A percentile compares a stretch with the other conserved stretches of the same genome.
Conservation (phyloP, 2,888 invertebrate species). For the Perizoma affinitatum region DNA sequence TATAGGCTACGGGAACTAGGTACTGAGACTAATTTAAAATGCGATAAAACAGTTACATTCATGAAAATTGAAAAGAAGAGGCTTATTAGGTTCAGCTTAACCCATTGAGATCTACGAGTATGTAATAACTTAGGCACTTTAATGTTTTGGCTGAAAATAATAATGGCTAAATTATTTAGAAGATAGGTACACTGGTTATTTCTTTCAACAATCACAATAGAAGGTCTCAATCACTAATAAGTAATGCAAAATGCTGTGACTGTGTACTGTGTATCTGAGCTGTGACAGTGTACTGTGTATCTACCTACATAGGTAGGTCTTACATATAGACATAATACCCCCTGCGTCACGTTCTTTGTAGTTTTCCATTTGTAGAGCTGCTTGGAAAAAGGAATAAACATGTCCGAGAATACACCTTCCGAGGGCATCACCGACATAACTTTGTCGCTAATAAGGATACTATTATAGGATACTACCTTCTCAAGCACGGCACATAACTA, state of each 20-base stretch:
- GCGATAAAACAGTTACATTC: background rate
- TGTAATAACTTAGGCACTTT: no score
- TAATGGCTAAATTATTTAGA: no score
- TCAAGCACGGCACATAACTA: no score
- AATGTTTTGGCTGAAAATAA: no score
- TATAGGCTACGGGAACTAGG: slow-evolving; percentile 23
- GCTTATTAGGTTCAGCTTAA: no score
- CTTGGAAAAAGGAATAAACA: slow-evolving; percentile 5
- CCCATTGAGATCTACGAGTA: no score
- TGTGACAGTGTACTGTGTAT: background rate
- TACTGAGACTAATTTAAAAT: background rate
- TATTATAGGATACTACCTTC: slow-evolving; percentile 4
- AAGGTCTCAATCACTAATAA: no score
- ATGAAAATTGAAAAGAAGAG: no score
- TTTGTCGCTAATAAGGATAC: slow-evolving; percentile 13
- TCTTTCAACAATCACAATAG: no score
- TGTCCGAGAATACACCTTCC: background rate
- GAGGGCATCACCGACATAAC: slow-evolving; percentile 8
- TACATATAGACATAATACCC: background rate
- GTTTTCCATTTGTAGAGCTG: background rate
- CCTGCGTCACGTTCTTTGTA: background rate
- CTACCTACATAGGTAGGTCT: background rate
- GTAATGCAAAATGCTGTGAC: no score
- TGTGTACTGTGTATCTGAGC: background rate
- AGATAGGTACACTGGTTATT: no score